These are phyloP conservation scores for Neoitamus cyanurus DNA, from an alignment of 2,888 invertebrate species.

Conservation along the genomic window DNA sequence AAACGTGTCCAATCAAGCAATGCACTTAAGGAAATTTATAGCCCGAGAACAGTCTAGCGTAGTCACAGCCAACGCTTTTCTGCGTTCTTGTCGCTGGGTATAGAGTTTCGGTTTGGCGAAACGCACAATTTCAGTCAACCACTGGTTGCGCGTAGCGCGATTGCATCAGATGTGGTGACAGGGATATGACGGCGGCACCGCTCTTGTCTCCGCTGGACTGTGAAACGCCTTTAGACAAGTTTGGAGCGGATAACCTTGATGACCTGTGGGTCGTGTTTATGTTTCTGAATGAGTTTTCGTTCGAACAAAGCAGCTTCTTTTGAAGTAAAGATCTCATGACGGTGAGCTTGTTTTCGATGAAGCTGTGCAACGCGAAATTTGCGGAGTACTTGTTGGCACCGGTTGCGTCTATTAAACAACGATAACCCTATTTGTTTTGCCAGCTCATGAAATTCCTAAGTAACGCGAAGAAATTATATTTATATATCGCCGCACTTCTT, in stretches of 20 bases:
- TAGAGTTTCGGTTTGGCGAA: neutral
- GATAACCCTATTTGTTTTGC: neutral
- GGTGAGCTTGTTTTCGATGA: no score
- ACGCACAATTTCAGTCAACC: neutral
- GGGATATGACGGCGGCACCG: neutral
- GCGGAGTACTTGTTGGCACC: neutral
- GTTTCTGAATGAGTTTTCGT: neutral
- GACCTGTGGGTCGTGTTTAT: neutral
- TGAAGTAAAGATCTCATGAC: no score
- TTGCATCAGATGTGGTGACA: neutral
- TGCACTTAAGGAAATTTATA: neutral
- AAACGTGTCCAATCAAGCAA: neutral
- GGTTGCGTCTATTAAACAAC: neutral
- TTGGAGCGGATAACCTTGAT: neutral
- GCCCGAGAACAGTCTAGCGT: neutral
- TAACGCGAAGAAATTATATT: neutral
- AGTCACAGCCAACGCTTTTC: neutral
- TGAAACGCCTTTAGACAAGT: neutral
- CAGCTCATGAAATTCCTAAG: neutral
- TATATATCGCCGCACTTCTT: neutral
- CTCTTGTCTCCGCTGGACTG: neutral
- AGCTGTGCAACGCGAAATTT: neutral
- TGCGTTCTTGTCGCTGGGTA: neutral
- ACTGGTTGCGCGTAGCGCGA: no score
- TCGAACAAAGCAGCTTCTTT: neutral